Percentiles rank a stretch among this genome's conserved stretches.
phyloP scores from a whole-genome alignment of 2,888 invertebrate species.

The Eudasyphora cyanicolor region DNA sequence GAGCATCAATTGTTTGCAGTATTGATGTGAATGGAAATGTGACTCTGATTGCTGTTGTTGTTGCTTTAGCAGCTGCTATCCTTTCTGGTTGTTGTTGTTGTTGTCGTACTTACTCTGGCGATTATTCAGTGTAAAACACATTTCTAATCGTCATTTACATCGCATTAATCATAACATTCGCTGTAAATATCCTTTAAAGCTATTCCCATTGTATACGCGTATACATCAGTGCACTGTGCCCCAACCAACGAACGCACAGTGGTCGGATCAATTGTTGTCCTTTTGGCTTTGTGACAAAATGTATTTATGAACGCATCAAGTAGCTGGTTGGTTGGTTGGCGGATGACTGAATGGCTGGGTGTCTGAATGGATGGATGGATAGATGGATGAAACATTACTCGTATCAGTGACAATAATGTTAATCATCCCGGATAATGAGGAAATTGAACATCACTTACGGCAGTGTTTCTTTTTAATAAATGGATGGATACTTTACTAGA shows the following conservation, averaged over 20 bases:
- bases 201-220: background rate
- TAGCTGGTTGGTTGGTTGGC: no score
- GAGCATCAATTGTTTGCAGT: conserved; percentile 47
- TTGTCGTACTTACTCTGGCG: conserved; percentile 11
- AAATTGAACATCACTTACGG: background rate
- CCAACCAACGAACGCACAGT: background rate
- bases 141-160: conserved; percentile 37
- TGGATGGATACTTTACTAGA: no score
- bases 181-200: conserved; percentile 13
- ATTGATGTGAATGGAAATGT: conserved; percentile 26
- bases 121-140: conserved; percentile 4
- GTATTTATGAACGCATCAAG: background rate
- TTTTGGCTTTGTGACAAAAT: background rate
- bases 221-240: background rate
- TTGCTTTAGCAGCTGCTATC: background rate
- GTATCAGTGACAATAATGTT: background rate
- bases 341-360: no score
- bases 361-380: no score
- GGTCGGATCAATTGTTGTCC: conserved; percentile 7
- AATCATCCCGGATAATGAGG: background rate
- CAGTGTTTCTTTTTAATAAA: no score
- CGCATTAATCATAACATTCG: conserved; percentile 33
- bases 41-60: background rate
- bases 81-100: background rate
- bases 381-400: no score